phyloP scores from a whole-genome alignment of 2,888 invertebrate genomes.

The Neoascia interrupta region DNA sequence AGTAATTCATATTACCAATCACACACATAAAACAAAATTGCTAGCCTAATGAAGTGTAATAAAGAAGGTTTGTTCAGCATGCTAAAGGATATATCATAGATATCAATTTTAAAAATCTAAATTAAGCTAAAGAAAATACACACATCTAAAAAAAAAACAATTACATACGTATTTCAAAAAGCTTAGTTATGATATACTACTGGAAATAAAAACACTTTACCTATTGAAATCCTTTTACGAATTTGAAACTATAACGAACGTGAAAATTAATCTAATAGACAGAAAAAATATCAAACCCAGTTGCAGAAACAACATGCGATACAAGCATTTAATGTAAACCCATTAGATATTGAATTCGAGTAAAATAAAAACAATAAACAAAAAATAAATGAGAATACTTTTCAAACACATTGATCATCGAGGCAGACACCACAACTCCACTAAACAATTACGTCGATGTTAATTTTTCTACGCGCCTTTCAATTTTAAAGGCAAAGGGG shows the following conservation, averaged over 20 bases:
- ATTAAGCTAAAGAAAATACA: slow-evolving; percentile 8
- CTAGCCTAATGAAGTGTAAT: slow-evolving; percentile 31
- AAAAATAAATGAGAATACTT: not conserved
- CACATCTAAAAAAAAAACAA: slow-evolving; percentile 4
- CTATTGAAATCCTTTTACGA: slow-evolving; percentile 40
- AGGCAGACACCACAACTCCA: no score
- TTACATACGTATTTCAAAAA: not conserved
- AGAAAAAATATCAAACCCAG: slow-evolving; percentile 46
- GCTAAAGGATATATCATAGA: slow-evolving; percentile 39
- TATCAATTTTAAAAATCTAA: slow-evolving; percentile 30
- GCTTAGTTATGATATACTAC: slow-evolving; percentile 16
- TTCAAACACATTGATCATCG: not conserved
- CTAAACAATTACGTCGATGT: no score
- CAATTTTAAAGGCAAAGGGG: no score
- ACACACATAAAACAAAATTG: slow-evolving; percentile 23
- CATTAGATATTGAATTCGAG: slow-evolving; percentile 65
- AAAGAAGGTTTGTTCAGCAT: slow-evolving; percentile 8
- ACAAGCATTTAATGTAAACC: slow-evolving; percentile 63
- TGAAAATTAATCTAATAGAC: no score
- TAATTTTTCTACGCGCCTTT: no score
- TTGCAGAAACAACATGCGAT: slow-evolving; percentile 42
- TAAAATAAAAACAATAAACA: slow-evolving; percentile 56
- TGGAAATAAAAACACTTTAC: slow-evolving; percentile 26
- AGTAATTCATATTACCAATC: no score
- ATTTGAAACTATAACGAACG: no score